Conservation (phyloP, 2,888 invertebrate species). For the Sussaba pulchella region DNA sequence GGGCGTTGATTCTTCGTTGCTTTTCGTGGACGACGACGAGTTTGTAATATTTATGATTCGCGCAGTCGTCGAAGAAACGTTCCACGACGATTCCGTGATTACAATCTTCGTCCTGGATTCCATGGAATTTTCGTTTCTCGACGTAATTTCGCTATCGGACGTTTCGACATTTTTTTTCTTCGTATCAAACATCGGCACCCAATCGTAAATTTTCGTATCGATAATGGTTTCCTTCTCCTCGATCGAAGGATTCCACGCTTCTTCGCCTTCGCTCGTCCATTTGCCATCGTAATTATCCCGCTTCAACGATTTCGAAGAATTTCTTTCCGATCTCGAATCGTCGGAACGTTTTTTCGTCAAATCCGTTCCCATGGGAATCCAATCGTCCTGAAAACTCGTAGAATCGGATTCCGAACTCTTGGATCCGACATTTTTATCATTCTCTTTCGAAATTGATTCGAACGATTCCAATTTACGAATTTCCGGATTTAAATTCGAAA, state of each 20-base stretch:
- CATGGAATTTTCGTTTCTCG: constrained; percentile 46
- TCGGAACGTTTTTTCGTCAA: not conserved
- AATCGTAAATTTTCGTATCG: constrained; percentile 76
- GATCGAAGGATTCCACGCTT: constrained; percentile 70
- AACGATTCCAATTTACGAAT: constrained; percentile 29
- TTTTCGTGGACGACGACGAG: not conserved
- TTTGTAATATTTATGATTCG: not conserved
- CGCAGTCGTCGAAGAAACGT: constrained; percentile 16
- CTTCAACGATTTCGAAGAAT: constrained; percentile 47
- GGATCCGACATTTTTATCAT: not conserved
- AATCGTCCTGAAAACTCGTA: constrained; percentile 63
- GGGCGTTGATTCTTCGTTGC: not conserved
- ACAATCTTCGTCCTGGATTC: not conserved
- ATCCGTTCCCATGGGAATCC: constrained; percentile 72
- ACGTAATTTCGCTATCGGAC: constrained; percentile 13
- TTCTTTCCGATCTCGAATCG: constrained; percentile 44
- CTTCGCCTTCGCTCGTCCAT: constrained; percentile 74
- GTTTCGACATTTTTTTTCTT: not conserved
- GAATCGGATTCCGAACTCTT: not conserved
- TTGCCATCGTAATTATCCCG: constrained; percentile 66
- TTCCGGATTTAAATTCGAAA: not conserved
- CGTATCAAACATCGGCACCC: constrained; percentile 74
- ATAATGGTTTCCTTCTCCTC: constrained; percentile 68
- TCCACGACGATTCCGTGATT: constrained; percentile 17
- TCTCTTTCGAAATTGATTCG: constrained; percentile 5